Evolutionary conservation across 2,113 vertebrate species (phyloP).

Genomic region (Scalopus aquaticus): DNA sequence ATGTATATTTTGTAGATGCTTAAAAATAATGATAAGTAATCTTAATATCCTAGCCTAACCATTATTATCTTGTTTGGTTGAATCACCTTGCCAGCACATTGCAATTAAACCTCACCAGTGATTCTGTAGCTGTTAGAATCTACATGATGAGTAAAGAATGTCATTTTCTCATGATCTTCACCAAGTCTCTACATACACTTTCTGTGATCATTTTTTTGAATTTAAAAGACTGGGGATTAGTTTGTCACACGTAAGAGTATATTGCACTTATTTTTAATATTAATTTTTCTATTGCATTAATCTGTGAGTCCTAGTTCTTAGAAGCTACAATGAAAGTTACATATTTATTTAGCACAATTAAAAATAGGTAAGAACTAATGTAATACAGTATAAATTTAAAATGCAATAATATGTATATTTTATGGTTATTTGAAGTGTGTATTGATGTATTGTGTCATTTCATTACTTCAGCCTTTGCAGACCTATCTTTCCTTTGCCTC

Average conservation of each 20-base stretch:
- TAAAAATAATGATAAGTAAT: not conserved
- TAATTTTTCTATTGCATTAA: not conserved
- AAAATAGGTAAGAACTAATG: not conserved
- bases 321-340: not conserved
- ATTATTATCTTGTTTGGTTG: not conserved
- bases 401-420: not conserved
- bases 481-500: not conserved
- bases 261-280: not conserved
- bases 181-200: not conserved
- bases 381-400: not conserved
- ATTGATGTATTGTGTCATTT: not conserved
- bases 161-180: not conserved
- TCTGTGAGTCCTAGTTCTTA: not conserved
- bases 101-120: not conserved
- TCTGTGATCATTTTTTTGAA: not conserved
- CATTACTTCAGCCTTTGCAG: not conserved
- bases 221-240: not conserved
- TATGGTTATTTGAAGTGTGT: not conserved
- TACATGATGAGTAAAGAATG: not conserved
- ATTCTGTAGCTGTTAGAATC: not conserved
- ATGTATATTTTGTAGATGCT: not conserved
- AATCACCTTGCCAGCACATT: not conserved
- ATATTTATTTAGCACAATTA: not conserved
- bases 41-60: not conserved
- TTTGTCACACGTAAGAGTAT: not conserved